phyloP scores from a whole-genome alignment of 2,888 invertebrate species.

The Drosophila mulleri region DNA sequence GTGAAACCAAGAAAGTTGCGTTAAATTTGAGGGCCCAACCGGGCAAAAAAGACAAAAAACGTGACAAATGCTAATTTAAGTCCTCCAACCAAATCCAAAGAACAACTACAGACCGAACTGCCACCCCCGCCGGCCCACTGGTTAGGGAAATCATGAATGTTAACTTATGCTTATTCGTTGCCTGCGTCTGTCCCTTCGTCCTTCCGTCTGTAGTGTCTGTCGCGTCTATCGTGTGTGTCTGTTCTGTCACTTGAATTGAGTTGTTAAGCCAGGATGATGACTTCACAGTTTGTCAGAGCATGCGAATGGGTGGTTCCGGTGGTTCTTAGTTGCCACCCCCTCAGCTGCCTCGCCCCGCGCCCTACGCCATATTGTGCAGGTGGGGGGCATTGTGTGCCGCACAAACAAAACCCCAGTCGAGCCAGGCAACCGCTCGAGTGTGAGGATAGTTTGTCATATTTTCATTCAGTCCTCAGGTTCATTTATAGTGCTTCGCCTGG shows the following conservation, averaged over 20 bases:
- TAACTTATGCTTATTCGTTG: constrained; percentile 67
- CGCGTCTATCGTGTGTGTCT: constrained; percentile 27
- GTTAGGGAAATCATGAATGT: constrained; percentile 69
- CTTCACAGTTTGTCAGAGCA: constrained; percentile 79
- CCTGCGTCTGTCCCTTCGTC: constrained; percentile 9
- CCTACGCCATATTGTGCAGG: constrained; percentile 16
- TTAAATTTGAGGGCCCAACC: constrained; percentile 61
- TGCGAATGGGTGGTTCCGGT: constrained; percentile 55
- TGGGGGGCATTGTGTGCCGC: constrained; percentile 10
- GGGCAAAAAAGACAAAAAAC: constrained; percentile 58
- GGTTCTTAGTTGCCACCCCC: constrained; percentile 37
- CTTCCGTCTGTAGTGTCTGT: neutral
- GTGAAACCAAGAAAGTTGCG: constrained; percentile 65
- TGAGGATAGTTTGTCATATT: constrained; percentile 72
- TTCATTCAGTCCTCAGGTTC: constrained; percentile 32
- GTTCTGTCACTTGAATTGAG: constrained; percentile 74
- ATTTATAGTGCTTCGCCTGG: constrained; percentile 18
- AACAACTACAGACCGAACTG: constrained; percentile 44
- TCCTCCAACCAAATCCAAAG: constrained; percentile 64
- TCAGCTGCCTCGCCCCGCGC: neutral
- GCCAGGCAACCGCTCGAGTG: constrained; percentile 42
- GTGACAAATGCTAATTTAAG: constrained; percentile 83
- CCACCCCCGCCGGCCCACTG: constrained; percentile 12
- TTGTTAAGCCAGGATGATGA: constrained; percentile 82
- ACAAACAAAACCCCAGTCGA: constrained; percentile 28